Base-by-base conservation (phyloP, 92 coral and sea anemone genomes). In the Montipora capitata region DNA sequence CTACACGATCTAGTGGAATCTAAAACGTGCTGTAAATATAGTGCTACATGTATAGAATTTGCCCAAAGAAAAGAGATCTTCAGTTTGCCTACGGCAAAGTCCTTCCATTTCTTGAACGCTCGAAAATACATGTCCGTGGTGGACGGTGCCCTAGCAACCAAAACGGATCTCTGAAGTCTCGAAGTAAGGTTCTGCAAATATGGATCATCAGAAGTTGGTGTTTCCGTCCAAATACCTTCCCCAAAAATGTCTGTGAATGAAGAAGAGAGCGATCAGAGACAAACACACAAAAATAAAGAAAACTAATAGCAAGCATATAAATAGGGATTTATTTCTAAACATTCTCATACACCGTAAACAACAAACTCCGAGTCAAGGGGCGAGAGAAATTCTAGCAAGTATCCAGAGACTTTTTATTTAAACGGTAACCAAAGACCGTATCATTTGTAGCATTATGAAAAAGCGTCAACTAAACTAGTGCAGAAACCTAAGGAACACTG, bases 81-180 rank as follows among this genome's bases (percentile, higher is more conserved):
- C 3, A 4, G 11, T 0, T 7, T 51, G 18, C 80, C 84, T 79
- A 81, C 35, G 35, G 2, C 35, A 27, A 27, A 27, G 35, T 27
- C 35, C 35, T 27, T 27, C 35, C 35, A 27, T 88, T 70, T 82
- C 0, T 82, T 82, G 62, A 82, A 80, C 18, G 82, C 81, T 80
- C 87, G 72, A 69, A 41, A 42, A 35, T 85, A 85, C 10, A 49
- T 72, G 44, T 85, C 73, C 14, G 68, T 48, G 51, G 84, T 86
- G 17, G 83, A 70, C 66, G 82, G 90, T 41, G 84, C 90, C 79
- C 90, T 86, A 41, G 90, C 90, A 27, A 27, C 35, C 35, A 27
- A 27, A 1, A 27, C 35, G 35, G 35, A 27, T 27, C 35, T 27
- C 35, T 27, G 35, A 27, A 27, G 35, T 27, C 35, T 27, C 35